phyloP scores from a whole-genome alignment of 2,888 invertebrate genomes.

The Prosapia bicincta region DNA sequence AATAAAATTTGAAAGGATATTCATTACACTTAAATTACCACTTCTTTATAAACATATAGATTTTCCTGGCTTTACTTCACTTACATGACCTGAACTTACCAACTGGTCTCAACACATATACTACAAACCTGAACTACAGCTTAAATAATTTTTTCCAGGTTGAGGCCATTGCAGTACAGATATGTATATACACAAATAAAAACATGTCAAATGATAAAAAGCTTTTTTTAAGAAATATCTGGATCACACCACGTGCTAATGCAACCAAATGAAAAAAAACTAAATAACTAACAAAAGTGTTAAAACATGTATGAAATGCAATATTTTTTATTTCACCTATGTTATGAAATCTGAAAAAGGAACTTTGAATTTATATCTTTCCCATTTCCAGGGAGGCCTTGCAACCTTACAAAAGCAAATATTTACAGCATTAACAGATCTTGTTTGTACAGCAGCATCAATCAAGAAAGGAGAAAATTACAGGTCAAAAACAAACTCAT shows the following conservation, averaged over 20 bases:
- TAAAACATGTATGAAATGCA: constrained; percentile 18
- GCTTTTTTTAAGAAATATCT: background rate
- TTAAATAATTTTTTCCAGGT: background rate
- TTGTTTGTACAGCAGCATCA: constrained; percentile 10
- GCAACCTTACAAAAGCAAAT: constrained; percentile 25
- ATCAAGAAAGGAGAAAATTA: background rate
- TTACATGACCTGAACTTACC: background rate
- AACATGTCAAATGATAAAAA: background rate
- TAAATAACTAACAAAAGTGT: constrained; percentile 17
- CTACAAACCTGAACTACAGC: background rate
- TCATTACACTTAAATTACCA: too few relatives aligned
- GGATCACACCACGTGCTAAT: constrained; percentile 14
- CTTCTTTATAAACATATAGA: background rate
- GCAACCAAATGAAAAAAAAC: background rate
- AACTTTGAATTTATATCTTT: constrained; percentile 32
- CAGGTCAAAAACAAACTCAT: too few relatives aligned
- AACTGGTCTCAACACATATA: background rate
- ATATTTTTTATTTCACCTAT: constrained; percentile 22
- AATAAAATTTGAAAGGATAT: too few relatives aligned
- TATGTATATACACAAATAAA: background rate
- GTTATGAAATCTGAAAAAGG: constrained; percentile 24
- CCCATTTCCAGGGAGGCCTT: constrained; percentile 26
- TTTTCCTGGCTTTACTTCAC: background rate
- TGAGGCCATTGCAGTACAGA: background rate
- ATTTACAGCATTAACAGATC: constrained; percentile 24